phyloP scores from a whole-genome alignment of 2,113 vertebrate species.

The Xenotilapia leptura region DNA sequence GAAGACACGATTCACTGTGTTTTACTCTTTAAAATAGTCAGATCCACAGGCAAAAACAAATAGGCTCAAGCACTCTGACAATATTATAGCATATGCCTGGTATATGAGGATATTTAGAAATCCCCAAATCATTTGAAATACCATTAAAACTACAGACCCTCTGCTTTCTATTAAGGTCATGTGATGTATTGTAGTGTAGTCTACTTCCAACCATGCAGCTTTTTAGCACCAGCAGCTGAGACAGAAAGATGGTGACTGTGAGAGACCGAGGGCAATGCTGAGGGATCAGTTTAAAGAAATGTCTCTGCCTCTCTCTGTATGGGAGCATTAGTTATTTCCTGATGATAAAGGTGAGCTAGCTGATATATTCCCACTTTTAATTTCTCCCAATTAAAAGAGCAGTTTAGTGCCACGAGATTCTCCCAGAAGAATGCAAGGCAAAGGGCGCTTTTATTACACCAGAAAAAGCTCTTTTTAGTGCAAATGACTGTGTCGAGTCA shows the following conservation, averaged over 20 bases:
- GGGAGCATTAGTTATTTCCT: background rate
- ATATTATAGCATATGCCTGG: fast-evolving
- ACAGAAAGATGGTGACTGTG: background rate
- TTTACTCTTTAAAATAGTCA: background rate
- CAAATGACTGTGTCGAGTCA: background rate
- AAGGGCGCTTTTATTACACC: background rate
- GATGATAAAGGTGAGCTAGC: background rate
- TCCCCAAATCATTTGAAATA: background rate
- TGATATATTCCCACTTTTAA: background rate
- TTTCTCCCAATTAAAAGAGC: background rate
- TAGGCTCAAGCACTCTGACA: background rate
- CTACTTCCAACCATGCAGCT: background rate
- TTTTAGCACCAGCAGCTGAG: background rate
- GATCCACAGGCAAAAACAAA: background rate
- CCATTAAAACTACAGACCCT: background rate
- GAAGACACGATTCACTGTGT: background rate
- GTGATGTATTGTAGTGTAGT: background rate
- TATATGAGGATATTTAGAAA: background rate
- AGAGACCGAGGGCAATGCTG: background rate
- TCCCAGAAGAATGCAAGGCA: background rate
- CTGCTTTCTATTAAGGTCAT: background rate
- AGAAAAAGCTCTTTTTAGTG: background rate
- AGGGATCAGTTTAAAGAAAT: background rate
- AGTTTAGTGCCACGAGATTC: background rate
- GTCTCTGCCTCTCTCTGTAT: background rate